Evolutionary conservation across 2,113 vertebrate genomes (phyloP), one percentile per base, ranked within the genome.

Genomic region (Passer montanus): DNA sequence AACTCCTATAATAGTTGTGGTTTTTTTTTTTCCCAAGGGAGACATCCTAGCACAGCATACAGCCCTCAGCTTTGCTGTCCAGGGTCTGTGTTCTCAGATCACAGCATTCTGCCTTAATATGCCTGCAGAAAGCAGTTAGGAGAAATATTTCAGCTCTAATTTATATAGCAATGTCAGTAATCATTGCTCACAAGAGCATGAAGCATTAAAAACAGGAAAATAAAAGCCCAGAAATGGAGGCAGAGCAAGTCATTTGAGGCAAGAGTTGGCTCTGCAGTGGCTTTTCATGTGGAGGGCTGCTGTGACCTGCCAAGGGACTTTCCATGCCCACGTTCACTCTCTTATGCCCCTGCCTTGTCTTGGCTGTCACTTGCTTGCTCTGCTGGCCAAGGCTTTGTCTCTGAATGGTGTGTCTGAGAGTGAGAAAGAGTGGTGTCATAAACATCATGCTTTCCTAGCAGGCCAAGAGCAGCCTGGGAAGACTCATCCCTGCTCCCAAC

Each of bases 121-220:
- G 58, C 69, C 62, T 68, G 41, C 49, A 84, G 56, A 43, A 81
- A 58, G n/a, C 4, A 6, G 87, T 91, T 67, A 78, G 30, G n/a
- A 89, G 26, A 92, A 95, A 53, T 18, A 79, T 15, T 76, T 46
- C 37, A 66, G 35, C 39, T 84, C 15, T 73, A 26, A 76, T 83
- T 87, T 82, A 41, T 58, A 66, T 8, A 75, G 53, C 58, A 56
- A 58, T 17, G 23, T n/a, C 28, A 89, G 41, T 1, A 2, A 84
- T 81, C 47, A 68, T 56, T 79, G 37, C 31, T 52, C 3, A 9
- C 33, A 80, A 78, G 49, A 79, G 15, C 49, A 70, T 53, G 15
- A 90, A 92, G 27, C 53, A 79, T 72, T 87, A 69, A 85, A 87
- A 87, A 4, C 10, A n/a, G 50, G 28, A 84, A 95, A 89, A 89